phyloP scores from a whole-genome alignment of 2,797 vertebrate genomes.

The Thripadectes ignobilis region DNA sequence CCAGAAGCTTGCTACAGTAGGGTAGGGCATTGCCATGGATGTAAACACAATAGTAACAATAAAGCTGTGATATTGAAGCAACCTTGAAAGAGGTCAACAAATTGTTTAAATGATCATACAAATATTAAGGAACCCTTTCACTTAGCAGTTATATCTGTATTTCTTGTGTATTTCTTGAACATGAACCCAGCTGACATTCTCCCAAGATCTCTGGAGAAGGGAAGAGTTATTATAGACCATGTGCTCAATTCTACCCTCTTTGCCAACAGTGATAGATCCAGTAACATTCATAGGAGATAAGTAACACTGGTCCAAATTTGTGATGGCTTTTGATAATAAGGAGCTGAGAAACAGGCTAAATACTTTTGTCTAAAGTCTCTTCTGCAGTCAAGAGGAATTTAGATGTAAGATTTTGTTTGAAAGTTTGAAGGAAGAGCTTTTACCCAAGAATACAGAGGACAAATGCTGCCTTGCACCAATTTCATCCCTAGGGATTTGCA shows the following conservation, averaged over 20 bases:
- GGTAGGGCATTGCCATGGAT: neutral
- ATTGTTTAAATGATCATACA: neutral
- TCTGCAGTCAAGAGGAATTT: neutral
- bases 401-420: neutral
- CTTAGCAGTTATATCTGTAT: neutral
- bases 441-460: neutral
- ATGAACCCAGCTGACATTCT: neutral
- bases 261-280: neutral
- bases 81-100: neutral
- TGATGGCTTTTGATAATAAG: neutral
- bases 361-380: neutral
- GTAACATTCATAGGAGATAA: neutral
- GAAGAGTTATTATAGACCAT: neutral
- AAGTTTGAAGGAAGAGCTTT: neutral
- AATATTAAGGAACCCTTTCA: neutral
- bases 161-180: neutral
- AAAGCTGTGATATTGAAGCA: neutral
- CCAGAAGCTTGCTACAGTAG: neutral
- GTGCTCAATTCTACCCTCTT: neutral
- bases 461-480: neutral
- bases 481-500: neutral
- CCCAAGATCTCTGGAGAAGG: neutral
- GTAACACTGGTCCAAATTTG: neutral
- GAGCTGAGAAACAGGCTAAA: neutral
- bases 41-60: neutral